A percentile compares a stretch with the other conserved stretches of the same genome.
Evolutionary conservation across 2,888 invertebrate species (phyloP).

Genomic region (Idaea dimidiata): DNA sequence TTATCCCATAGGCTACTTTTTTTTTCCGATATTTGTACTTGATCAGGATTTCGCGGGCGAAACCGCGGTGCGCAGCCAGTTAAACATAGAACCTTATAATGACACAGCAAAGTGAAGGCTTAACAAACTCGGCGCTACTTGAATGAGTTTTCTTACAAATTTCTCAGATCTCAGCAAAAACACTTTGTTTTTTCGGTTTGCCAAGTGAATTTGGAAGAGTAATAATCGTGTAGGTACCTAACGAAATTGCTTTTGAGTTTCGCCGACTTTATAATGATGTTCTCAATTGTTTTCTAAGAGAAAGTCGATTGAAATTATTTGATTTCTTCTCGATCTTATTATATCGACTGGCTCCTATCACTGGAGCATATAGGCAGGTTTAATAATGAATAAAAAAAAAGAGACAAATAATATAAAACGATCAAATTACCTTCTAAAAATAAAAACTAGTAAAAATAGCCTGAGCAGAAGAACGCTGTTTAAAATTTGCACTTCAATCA

Average conservation of each 20-base stretch:
- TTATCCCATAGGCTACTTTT: no score
- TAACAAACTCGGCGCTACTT: neutral
- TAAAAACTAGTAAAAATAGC: no score
- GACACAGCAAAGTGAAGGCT: neutral
- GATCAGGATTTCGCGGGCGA: neutral
- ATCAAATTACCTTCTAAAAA: no score
- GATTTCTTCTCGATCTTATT: neutral
- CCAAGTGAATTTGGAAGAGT: neutral
- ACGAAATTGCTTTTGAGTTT: conserved; percentile 1
- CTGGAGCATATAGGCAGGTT: neutral
- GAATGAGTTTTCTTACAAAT: neutral
- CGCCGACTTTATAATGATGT: neutral
- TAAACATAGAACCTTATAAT: neutral
- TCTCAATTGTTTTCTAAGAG: neutral
- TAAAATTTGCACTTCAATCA: no score
- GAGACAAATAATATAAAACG: no score
- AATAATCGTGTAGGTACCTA: neutral
- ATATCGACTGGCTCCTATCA: neutral
- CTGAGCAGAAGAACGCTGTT: no score
- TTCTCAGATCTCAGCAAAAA: neutral
- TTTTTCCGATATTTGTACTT: no score
- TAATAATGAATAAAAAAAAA: neutral
- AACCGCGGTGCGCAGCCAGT: neutral
- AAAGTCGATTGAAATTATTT: neutral
- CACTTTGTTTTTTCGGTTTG: conserved; percentile 1